phyloP scores from a whole-genome alignment of 2,888 invertebrate genomes.

The Ashinkailepas kermadecensis region DNA sequence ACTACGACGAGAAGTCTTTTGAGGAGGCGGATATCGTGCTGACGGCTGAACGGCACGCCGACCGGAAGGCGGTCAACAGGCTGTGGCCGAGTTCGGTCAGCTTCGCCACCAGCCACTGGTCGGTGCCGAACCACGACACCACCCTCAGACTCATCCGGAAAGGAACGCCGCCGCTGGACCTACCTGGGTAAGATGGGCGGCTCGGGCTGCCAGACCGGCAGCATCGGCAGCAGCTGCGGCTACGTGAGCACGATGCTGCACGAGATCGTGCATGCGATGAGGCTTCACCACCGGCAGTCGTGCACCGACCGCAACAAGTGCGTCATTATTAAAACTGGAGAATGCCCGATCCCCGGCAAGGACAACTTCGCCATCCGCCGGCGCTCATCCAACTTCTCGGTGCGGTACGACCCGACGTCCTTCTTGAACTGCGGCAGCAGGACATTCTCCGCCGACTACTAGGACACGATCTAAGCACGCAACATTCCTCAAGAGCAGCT shows the following conservation, averaged over 20 bases:
- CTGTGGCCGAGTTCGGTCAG: not conserved
- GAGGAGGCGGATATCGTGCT: not conserved
- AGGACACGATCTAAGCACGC: not conserved
- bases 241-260: slow-evolving; percentile 40
- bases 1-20: not conserved
- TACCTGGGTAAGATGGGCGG: not conserved
- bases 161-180: not conserved
- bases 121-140: not conserved
- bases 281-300: slow-evolving; percentile 43
- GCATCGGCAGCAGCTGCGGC: slow-evolving; percentile 41
- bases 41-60: not conserved
- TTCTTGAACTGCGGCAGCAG: slow-evolving; percentile 23
- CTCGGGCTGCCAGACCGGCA: slow-evolving; percentile 43
- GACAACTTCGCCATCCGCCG: not conserved
- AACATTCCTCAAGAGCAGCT: slow-evolving; percentile 35
- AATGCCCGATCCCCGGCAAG: slow-evolving; percentile 31
- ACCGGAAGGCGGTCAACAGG: slow-evolving; percentile 30
- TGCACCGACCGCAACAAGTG: slow-evolving; percentile 41
- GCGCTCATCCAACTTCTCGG: not conserved
- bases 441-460: not conserved
- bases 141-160: slow-evolving; percentile 1
- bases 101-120: not conserved
- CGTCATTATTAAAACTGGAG: slow-evolving; percentile 38
- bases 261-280: slow-evolving; percentile 35
- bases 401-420: slow-evolving; percentile 5